A percentile compares a stretch with the other conserved stretches of the same genome.
Conservation (phyloP, 2,888 invertebrate genomes). For the Rhodophaea formosa region DNA sequence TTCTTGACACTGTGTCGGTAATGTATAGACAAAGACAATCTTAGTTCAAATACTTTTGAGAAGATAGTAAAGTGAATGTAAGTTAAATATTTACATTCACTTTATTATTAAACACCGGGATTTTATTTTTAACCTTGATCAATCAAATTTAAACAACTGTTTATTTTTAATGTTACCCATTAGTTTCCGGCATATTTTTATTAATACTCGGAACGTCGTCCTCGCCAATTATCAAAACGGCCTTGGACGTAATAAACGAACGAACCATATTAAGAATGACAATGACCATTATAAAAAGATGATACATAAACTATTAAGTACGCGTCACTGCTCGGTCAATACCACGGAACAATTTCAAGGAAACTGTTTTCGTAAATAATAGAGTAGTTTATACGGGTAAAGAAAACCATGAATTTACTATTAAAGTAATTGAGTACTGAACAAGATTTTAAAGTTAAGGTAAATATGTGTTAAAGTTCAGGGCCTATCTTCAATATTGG, state of each 20-base stretch:
- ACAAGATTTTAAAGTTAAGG: too few species aligned
- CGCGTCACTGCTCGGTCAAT: background rate
- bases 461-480: too few species aligned
- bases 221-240: slow-evolving; percentile 15
- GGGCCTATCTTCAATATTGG: too few species aligned
- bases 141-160: background rate
- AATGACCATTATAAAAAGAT: slow-evolving; percentile 12
- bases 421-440: too few species aligned
- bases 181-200: slow-evolving; percentile 14
- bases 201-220: slow-evolving; percentile 8
- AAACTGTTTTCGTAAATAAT: background rate
- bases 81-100: too few species aligned
- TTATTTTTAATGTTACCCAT: background rate
- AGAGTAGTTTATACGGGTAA: background rate
- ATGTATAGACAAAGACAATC: too few species aligned
- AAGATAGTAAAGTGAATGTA: too few species aligned
- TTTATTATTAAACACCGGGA: too few species aligned
- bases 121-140: background rate
- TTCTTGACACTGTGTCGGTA: too few species aligned
- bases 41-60: too few species aligned
- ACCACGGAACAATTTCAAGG: background rate
- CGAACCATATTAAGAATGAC: slow-evolving; percentile 11
- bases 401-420: too few species aligned
- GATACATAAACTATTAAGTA: background rate
- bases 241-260: slow-evolving; percentile 11